Evolutionary conservation across 1,140 invertebrate species (phyloP).

Genomic region (Nephila pilipes): DNA sequence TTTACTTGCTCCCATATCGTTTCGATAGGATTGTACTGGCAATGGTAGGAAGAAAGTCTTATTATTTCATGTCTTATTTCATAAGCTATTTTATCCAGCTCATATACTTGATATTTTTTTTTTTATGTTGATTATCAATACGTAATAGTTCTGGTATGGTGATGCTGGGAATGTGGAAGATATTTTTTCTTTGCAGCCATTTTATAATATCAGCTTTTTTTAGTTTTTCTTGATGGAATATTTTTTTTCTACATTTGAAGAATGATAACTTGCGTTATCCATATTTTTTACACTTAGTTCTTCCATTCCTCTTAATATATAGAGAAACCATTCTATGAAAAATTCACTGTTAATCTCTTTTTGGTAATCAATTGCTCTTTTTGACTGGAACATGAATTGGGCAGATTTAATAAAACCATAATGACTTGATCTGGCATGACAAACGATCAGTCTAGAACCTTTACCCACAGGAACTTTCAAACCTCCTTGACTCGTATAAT

Average conservation of each 20-base stretch:
- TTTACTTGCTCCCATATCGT: no score
- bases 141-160: slow-evolving; percentile 9
- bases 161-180: no score
- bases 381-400: neutral
- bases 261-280: slow-evolving; percentile 24
- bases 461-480: no score
- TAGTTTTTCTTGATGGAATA: neutral
- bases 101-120: no score
- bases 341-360: slow-evolving; percentile 29
- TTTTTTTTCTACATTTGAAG: slow-evolving; percentile 3
- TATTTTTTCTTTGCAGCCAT: neutral
- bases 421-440: no score
- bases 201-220: slow-evolving; percentile 13
- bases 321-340: neutral
- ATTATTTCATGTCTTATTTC: no score
- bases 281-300: neutral
- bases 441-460: no score
- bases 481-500: neutral
- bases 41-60: no score
- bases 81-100: no score
- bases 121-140: neutral
- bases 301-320: slow-evolving; percentile 7
- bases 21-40: no score
- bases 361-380: neutral
- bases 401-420: no score